A percentile compares a stretch with the other conserved stretches of the same genome.
These are phyloP conservation scores for Phasia obesa DNA, from an alignment of 2,888 invertebrate species.

Conservation along the genomic window DNA sequence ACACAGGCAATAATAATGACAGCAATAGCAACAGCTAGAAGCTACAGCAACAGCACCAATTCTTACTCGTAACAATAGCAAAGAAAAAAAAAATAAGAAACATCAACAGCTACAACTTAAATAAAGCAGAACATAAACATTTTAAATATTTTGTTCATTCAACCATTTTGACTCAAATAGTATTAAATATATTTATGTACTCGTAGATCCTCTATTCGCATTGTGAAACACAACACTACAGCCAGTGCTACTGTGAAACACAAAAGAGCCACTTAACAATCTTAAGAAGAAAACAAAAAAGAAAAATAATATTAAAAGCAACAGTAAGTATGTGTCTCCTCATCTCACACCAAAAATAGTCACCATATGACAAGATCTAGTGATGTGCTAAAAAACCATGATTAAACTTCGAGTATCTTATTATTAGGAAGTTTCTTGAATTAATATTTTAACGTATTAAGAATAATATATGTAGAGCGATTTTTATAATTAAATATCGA, in stretches of 20 bases:
- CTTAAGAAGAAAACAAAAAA: too few species aligned
- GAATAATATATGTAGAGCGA: too few species aligned
- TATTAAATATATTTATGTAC: conserved; percentile 51
- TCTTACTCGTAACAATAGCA: conserved; percentile 24
- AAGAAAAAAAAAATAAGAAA: conserved; percentile 8
- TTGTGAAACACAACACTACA: conserved; percentile 11
- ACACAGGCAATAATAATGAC: conserved; percentile 58
- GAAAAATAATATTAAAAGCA: conserved; percentile 14
- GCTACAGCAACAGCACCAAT: conserved; percentile 8
- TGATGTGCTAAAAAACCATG: not conserved
- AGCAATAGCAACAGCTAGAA: conserved; percentile 13
- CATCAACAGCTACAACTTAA: conserved; percentile 53
- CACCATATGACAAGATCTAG: not conserved
- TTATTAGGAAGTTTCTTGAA: not conserved
- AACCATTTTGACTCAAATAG: conserved; percentile 46
- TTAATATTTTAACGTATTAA: too few species aligned
- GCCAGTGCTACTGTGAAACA: conserved; percentile 15
- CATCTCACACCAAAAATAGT: not conserved
- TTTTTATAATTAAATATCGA: too few species aligned
- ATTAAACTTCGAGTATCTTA: not conserved
- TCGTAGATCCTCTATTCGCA: conserved; percentile 38
- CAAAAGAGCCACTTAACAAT: conserved; percentile 57
- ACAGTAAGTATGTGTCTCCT: conserved; percentile 34
- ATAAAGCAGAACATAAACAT: conserved; percentile 66
- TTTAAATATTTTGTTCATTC: conserved; percentile 64